Evolutionary conservation across 2,797 vertebrate species (phyloP).

Genomic region (Gallirallus australis): DNA sequence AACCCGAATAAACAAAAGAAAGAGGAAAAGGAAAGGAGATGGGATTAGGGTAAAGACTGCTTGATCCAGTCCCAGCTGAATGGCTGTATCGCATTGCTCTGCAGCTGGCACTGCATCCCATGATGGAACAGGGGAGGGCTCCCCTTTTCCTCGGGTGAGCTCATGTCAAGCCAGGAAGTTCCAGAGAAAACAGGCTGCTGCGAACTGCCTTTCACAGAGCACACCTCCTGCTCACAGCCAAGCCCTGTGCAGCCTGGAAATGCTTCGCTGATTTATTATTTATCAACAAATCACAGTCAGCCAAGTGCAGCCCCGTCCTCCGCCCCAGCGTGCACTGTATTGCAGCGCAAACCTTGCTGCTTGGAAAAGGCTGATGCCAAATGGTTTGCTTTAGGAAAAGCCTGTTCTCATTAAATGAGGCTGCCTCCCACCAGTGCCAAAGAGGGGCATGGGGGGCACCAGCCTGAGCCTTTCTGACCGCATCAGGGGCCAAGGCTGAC

Average conservation of each 20-base stretch:
- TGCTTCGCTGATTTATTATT: neutral
- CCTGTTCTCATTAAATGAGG: too few relatives aligned
- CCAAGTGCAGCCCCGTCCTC: neutral
- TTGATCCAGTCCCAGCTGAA: neutral
- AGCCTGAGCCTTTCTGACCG: neutral
- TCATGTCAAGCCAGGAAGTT: neutral
- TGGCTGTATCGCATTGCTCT: fast-evolving
- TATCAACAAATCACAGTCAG: neutral
- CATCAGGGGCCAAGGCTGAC: neutral
- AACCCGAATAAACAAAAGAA: neutral
- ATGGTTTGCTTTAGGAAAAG: neutral
- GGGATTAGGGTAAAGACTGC: neutral
- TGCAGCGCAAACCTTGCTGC: neutral
- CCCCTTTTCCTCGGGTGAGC: neutral
- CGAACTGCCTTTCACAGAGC: neutral
- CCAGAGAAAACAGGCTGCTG: neutral
- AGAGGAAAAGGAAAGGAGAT: neutral
- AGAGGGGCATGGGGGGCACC: neutral
- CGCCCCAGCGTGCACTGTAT: neutral
- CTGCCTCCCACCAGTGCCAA: neutral
- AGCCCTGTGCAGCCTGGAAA: neutral
- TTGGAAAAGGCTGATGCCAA: neutral
- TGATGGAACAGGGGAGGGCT: neutral
- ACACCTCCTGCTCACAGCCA: neutral
- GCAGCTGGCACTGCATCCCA: neutral